A percentile compares a stretch with the other conserved stretches of the same genome.
Evolutionary conservation across 2,797 vertebrate genomes (phyloP).

Genomic region (Nannoperca australis): DNA sequence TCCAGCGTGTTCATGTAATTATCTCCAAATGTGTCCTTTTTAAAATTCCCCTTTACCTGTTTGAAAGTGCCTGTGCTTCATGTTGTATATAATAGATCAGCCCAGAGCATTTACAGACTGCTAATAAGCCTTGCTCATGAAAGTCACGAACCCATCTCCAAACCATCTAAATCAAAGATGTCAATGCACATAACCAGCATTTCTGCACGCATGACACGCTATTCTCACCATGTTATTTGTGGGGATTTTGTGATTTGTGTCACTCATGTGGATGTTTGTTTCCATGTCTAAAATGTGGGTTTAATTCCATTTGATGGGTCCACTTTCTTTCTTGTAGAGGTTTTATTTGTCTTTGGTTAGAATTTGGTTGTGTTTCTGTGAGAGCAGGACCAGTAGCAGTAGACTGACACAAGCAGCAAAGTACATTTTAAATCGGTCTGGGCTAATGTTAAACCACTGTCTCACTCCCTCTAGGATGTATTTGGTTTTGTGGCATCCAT

Average conservation of each 20-base stretch:
- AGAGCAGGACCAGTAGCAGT: neutral
- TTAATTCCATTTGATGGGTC: slow-evolving; percentile 14
- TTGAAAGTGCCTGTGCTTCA: slow-evolving; percentile 47
- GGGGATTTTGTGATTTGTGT: slow-evolving; percentile 26
- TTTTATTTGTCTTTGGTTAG: slow-evolving; percentile 9
- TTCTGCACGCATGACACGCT: neutral
- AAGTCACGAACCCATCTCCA: slow-evolving; percentile 49
- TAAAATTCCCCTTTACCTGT: slow-evolving; percentile 40
- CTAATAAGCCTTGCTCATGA: slow-evolving; percentile 52
- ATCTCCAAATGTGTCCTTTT: slow-evolving; percentile 67
- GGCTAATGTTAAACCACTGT: slow-evolving; percentile 18
- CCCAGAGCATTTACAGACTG: slow-evolving; percentile 36
- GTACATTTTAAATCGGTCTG: slow-evolving; percentile 38
- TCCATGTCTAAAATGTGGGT: slow-evolving; percentile 11
- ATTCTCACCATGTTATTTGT: slow-evolving; percentile 29
- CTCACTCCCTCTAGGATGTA: slow-evolving; percentile 10
- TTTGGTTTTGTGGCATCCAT: slow-evolving; percentile 29
- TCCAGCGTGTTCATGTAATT: slow-evolving; percentile 58
- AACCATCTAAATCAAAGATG: slow-evolving; percentile 41
- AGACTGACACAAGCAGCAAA: slow-evolving; percentile 6
- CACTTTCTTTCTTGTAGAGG: neutral
- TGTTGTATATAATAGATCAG: slow-evolving; percentile 57
- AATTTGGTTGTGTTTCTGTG: slow-evolving; percentile 19
- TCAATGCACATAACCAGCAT: slow-evolving; percentile 34
- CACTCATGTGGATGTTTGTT: slow-evolving; percentile 23